Base-by-base conservation (phyloP, 53 echinoderm and acorn worm species). In the Actinopyga echinites region DNA sequence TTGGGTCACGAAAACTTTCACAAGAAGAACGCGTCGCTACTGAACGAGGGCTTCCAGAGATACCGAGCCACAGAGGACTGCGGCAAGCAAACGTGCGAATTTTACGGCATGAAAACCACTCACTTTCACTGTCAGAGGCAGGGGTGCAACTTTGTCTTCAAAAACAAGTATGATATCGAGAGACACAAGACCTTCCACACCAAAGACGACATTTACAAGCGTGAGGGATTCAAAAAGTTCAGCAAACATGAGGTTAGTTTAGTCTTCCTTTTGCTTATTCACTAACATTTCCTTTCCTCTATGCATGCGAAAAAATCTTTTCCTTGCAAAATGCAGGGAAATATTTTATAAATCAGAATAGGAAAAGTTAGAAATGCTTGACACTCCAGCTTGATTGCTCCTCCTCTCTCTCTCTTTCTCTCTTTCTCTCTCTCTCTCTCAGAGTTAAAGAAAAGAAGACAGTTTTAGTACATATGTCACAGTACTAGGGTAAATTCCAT, bases 31-130 rank as follows among this genome's bases (percentile, higher is more conserved):
- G 73, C 90, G 33, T 89, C 99, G 13, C 85, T 99, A 22, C 88
- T 99, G 42, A 99, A 83, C 71, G 99, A 99, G 45, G 99, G 99
- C 85, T 99, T 99, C 89, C 99, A 99, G 86, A 80, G 99, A 4
- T 99, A 89, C 94, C 94, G 99, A 10, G 99, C 99, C 60, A 99
- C 99, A 20, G 99, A 99, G 88, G 99, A 99, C 79, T 99, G 99
- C 65, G 95, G 99, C 1, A 85, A 75, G 56, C 90, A 86, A 11
- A 52, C 15, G 53, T 99, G 99, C 83, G 83, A 82, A 79, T 99
- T 99, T 84, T 95, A 93, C 83, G 99, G 99, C 10, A 94, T 95
- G 88, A 99, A 99, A 85, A 99, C 99, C 21, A 99, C 99, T 2
- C 99, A 99, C 86, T 99, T 99, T 79, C 99, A 99, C 84, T 99